Conservation (phyloP, 2,797 vertebrate genomes). For the Etheostoma perlongum region DNA sequence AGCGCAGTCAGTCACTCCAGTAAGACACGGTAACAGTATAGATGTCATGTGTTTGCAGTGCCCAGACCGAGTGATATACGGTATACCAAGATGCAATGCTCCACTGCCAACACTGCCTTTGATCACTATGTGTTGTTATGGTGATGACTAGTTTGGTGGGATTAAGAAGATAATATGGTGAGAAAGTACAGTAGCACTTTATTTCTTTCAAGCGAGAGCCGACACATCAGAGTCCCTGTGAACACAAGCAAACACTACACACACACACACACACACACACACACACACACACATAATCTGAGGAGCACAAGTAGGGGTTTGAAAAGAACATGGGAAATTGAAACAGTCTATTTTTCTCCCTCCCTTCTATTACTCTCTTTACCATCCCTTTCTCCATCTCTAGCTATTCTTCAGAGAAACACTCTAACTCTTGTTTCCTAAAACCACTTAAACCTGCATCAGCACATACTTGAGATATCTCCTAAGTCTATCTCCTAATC, state of each 20-base stretch:
- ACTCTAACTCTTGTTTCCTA: conserved; percentile 5
- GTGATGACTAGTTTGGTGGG: conserved; percentile 26
- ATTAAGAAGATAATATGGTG: conserved; percentile 14
- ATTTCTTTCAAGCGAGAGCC: conserved; percentile 10
- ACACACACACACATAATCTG: not conserved
- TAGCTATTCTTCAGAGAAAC: conserved; percentile 7
- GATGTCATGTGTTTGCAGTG: conserved; percentile 66
- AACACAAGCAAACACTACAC: conserved; percentile 11
- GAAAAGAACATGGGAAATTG: conserved; percentile 13
- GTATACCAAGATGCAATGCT: conserved; percentile 44
- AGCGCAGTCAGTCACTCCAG: conserved; percentile 18
- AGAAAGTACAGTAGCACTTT: conserved; percentile 27
- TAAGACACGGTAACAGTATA: conserved; percentile 54
- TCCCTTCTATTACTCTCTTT: not conserved
- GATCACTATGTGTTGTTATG: conserved; percentile 47
- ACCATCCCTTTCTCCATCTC: not conserved
- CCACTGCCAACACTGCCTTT: conserved; percentile 22
- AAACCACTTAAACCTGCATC: conserved; percentile 26
- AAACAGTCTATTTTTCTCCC: not conserved
- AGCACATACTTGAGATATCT: not conserved
- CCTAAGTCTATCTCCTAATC: no score
- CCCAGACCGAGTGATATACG: conserved; percentile 43
- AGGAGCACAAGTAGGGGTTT: conserved; percentile 6
- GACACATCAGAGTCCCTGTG: conserved; percentile 3
- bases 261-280: no score